Evolutionary conservation across 2,113 vertebrate species (phyloP), one percentile per base, ranked within the genome.

Genomic region (Vidua macroura): DNA sequence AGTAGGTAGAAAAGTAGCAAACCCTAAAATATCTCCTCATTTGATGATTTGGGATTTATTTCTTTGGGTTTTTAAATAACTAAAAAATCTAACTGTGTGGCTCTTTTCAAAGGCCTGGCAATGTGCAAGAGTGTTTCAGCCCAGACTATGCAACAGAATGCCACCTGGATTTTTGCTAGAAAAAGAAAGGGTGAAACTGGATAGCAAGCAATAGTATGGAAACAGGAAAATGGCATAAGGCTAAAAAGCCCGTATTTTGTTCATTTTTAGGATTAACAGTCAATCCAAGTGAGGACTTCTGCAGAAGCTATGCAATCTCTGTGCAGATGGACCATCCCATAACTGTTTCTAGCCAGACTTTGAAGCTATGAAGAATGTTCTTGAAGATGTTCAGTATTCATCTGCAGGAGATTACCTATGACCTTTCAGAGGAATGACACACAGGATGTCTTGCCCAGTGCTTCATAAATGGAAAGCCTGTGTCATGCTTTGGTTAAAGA

Each of bases 71-170:
- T 87, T 94, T 63, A 52, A 78, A 59, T 13, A 79, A 13, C 8
- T 2, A 21, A 35, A 44, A 44, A 53, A 53, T 35, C 21, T 60
- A 27, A 20, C 0, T 8, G 7, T 20, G 5, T 28, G 35, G 15
- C 30, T 75, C 33, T 68, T 92, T 63, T 25, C n/a, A 64, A 79
- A 85, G 48, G 11, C 33, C 48, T 46, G 51, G 30, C 19, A 72
- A n/a, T 3, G 3, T 1, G 7, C 15, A n/a, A 49, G 23, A 5
- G 7, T 0, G 0, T 48, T 86, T 51, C 44, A 72, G 21, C 33
- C 60, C 52, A 72, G 60, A 43, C 8, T 56, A 28, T 49, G 17
- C 22, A 52, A 59, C 7, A 30, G 33, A 1, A 19, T 58, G 11
- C 2, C 39, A 33, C 37, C 18, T 8, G 23, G 46, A 39, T 53